Percentiles rank a stretch among this genome's conserved stretches.
phyloP scores from a whole-genome alignment of 2,888 invertebrate genomes.

The Sympetrum striolatum region DNA sequence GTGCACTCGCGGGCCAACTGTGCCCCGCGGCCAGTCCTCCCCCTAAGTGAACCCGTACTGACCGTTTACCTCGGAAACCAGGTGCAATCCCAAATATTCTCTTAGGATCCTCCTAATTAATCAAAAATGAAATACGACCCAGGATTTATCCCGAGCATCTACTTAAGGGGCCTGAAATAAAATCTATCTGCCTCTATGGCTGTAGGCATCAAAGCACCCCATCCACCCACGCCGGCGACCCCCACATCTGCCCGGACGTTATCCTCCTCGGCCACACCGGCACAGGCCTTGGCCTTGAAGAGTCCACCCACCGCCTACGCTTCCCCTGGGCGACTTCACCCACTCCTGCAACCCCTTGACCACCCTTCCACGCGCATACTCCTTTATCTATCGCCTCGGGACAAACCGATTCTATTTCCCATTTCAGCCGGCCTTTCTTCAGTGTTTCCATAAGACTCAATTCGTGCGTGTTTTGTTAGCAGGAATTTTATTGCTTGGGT shows the following conservation, averaged over 20 bases:
- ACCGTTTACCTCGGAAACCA: no score
- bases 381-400: neutral
- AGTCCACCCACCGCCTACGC: conserved; percentile 29
- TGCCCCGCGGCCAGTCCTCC: no score
- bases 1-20: no score
- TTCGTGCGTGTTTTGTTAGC: no score
- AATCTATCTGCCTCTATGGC: neutral
- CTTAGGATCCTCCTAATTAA: neutral
- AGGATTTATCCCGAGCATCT: neutral
- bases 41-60: no score
- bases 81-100: no score
- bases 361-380: neutral
- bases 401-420: neutral
- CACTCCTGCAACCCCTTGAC: neutral
- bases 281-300: conserved; percentile 28
- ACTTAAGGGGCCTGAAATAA: neutral
- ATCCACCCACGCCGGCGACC: neutral
- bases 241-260: neutral
- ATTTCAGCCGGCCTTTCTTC: neutral
- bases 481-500: no score
- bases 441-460: no score
- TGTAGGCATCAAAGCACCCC: neutral
- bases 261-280: neutral
- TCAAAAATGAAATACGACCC: neutral
- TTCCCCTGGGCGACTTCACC: conserved; percentile 1